Percentiles rank a stretch among this genome's conserved stretches.
These are phyloP conservation scores for Rhagophthalmus giganteus DNA, from an alignment of 2,888 invertebrate species.

Conservation along the genomic window DNA sequence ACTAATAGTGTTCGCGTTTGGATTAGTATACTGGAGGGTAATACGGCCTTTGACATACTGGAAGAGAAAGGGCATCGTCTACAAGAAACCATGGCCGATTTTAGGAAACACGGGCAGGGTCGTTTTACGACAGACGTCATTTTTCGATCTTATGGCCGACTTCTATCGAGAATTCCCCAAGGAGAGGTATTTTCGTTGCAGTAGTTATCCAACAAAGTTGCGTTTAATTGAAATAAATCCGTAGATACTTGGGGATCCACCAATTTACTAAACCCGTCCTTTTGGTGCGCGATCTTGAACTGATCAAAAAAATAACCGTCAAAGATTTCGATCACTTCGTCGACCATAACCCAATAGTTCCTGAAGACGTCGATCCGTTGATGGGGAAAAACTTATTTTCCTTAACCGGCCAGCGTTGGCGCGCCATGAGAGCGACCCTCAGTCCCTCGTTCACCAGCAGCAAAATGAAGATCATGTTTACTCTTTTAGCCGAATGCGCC, in stretches of 20 bases:
- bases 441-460: conserved; percentile 11
- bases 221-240: not conserved
- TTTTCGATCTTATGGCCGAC: not conserved
- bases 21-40: not conserved
- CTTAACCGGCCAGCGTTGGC: conserved; percentile 1
- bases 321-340: no score
- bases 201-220: not conserved
- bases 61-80: not conserved
- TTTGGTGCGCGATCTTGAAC: conserved; percentile 9
- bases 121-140: not conserved
- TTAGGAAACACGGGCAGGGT: not conserved
- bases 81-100: not conserved
- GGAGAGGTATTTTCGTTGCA: not conserved
- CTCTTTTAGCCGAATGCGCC: not conserved
- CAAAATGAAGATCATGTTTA: conserved; percentile 5
- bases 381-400: conserved; percentile 11
- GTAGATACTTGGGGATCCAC: conserved; percentile 12
- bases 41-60: not conserved
- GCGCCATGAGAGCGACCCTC: not conserved
- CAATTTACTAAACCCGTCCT: conserved; percentile 1
- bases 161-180: not conserved
- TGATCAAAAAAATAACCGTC: conserved; percentile 18
- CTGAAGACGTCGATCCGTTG: no score
- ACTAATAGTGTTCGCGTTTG: not conserved
- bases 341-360: no score